Base-by-base conservation (phyloP, 2,797 vertebrate species). In the Pachyuromys duprasi region DNA sequence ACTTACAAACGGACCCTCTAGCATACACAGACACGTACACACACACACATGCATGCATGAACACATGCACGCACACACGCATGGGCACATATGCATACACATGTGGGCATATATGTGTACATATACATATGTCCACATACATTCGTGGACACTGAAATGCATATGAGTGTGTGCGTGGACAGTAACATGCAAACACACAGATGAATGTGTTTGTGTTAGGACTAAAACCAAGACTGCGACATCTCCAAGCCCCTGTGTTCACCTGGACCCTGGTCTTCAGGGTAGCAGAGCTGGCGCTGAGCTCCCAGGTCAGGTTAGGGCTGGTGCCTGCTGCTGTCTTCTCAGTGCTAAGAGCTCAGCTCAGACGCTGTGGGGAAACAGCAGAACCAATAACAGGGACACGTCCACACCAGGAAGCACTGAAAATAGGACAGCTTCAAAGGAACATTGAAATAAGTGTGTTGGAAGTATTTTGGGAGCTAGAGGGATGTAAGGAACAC, bases 401-500 rank as follows among this genome's bases (percentile, higher is more conserved):
- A 60, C 12, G 55, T 70, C 53, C 79, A 70, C 2, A 0, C 90
- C 0, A 0, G 74, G 74, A 75, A 60, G 79, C 36, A 4, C 57
- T 42, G 95, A 89, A 95, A 96, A 62, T 45, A 86, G 96, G 89
- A 53, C 91, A 67, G 7, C 93, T 89, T 97, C 91, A 91, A 94
- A 97, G 91, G 74, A 9, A 39, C 1, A 4, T 24, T 53, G 36
- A 83, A 72, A 69, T 94, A 80, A 86, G 79, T 83, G 82, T 36
- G 55, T 90, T 86, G 93, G 17, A 95, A 96, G 95, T 92, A 67
- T 83, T 91, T 93, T n/a, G 3, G 75, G 70, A 89, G 82, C 86
- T 42, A 26, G 82, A 96, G 81, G 79, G 55, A 65, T 49, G 83
- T 72, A 67, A 88, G 92, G 92, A 79, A 33, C 24, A 24, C 74